Base-by-base conservation (phyloP, 2,888 invertebrate genomes). In the Papilio protenor region DNA sequence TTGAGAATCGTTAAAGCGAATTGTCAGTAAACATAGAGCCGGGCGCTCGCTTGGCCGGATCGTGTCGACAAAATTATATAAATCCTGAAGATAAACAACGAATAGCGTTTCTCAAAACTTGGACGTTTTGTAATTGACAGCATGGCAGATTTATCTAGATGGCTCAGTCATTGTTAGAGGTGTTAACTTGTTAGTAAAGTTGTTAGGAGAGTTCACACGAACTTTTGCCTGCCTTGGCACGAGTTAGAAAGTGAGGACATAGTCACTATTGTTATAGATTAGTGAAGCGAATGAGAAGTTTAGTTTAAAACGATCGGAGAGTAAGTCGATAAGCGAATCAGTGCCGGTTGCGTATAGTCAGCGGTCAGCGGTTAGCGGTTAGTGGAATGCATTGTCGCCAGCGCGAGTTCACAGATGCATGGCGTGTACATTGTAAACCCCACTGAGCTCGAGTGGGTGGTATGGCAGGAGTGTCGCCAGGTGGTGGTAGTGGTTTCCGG, bases 321-420 rank as follows among this genome's bases (percentile, higher is more conserved):
- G 86, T 89, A 83, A 87, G 86, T 87, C 85, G 85, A 85, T 85
- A 87, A 90, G 88, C 89, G 88, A 86, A 86, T 88, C 86, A 87
- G 87, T 91, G 89, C 88, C 87, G 86, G 82, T 86, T 83, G 84
- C 86, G 86, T 86, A 87, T 85, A 85, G 88, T 89, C 88, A 91
- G 89, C 87, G 88, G 90, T 93, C 27, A 59, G 61, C 61, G 61
- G 23, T 89, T 61, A 91, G 89, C 87, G 88, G 90, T 94, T 92
- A 92, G 91, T 91, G 93, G 94, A 94, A 94, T 94, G 94, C 94
- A 94, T 92, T 92, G 94, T 92, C 94, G 91, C 87, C 81, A 89
- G 89, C 90, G 89, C 93, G 92, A 95, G 96, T 96, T 96, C 96
- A 97, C 96, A 96, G 96, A 96, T 96, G 96, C 96, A 96, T 96